These are phyloP conservation scores for Peribatodes rhomboidaria DNA, from an alignment of 2,888 invertebrate genomes.

Conservation along the genomic window DNA sequence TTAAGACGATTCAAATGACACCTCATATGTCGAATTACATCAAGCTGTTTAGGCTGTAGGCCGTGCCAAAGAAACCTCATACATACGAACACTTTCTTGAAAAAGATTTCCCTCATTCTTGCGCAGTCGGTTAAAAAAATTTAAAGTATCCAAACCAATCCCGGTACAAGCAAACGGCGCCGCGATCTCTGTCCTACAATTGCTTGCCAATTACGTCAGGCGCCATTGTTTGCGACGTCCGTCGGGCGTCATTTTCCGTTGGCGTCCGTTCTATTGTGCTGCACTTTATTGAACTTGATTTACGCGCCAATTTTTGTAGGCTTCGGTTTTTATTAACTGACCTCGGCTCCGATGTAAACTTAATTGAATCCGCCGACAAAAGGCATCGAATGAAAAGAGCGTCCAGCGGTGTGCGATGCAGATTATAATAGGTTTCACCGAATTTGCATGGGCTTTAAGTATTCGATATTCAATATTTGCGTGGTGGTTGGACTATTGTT, in stretches of 20 bases:
- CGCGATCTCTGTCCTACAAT: slow-evolving; percentile 34
- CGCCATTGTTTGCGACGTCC: slow-evolving; percentile 61
- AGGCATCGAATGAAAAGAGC: slow-evolving; percentile 85
- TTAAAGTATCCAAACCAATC: not conserved
- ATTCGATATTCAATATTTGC: slow-evolving; percentile 80
- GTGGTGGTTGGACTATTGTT: slow-evolving; percentile 73
- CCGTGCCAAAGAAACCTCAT: too few relatives aligned
- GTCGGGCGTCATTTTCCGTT: slow-evolving; percentile 66
- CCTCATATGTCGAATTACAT: too few relatives aligned
- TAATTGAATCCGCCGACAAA: slow-evolving; percentile 85
- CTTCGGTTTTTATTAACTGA: slow-evolving; percentile 86
- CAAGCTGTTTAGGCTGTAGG: too few relatives aligned
- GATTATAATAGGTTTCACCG: slow-evolving; percentile 84
- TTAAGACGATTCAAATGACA: too few relatives aligned
- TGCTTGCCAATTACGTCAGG: slow-evolving; percentile 44
- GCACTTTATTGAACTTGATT: slow-evolving; percentile 85
- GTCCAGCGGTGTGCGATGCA: slow-evolving; percentile 83
- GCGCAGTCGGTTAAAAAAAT: slow-evolving; percentile 24
- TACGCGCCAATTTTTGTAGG: slow-evolving; percentile 84
- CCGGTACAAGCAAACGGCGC: slow-evolving; percentile 24
- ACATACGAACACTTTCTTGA: too few relatives aligned
- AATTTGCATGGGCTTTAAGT: slow-evolving; percentile 83
- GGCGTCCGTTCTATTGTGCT: slow-evolving; percentile 68
- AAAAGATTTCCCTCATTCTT: too few relatives aligned
- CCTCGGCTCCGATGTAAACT: slow-evolving; percentile 85